These are phyloP conservation scores for Rattus rattus DNA, from an alignment of 2,113 vertebrate species.

Conservation along the genomic window DNA sequence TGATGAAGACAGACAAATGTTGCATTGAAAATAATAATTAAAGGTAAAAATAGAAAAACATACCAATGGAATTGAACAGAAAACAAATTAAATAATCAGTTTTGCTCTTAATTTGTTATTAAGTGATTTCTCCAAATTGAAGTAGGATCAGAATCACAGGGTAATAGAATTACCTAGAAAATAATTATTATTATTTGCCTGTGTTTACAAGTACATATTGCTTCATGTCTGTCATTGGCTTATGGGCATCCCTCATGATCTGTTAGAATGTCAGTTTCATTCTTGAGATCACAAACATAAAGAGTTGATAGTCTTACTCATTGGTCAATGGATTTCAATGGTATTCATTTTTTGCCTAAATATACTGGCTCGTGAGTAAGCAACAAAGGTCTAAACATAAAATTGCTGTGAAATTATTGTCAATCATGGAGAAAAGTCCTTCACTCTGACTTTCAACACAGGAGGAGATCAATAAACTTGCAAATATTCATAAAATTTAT, in stretches of 20 bases:
- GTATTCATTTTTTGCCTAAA: neutral
- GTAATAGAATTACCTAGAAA: neutral
- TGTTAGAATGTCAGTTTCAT: neutral
- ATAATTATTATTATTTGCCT: neutral
- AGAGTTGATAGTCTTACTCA: neutral
- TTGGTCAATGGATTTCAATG: neutral
- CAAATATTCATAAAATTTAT: neutral
- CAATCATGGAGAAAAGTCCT: neutral
- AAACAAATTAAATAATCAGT: neutral
- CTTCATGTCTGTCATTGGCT: neutral
- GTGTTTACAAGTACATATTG: neutral
- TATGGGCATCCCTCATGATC: neutral
- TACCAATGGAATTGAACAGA: neutral
- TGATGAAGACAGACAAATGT: neutral
- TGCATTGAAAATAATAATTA: neutral
- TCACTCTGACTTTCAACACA: neutral
- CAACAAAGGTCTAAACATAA: neutral
- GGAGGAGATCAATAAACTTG: neutral
- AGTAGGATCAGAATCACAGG: neutral
- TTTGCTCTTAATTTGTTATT: constrained; percentile 16
- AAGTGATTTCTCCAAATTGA: neutral
- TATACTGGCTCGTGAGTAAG: neutral
- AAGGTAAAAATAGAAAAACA: neutral
- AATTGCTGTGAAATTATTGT: neutral
- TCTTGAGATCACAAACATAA: neutral